Conservation (phyloP, 2,797 vertebrate species). For the Myiotriccus ornatus region DNA sequence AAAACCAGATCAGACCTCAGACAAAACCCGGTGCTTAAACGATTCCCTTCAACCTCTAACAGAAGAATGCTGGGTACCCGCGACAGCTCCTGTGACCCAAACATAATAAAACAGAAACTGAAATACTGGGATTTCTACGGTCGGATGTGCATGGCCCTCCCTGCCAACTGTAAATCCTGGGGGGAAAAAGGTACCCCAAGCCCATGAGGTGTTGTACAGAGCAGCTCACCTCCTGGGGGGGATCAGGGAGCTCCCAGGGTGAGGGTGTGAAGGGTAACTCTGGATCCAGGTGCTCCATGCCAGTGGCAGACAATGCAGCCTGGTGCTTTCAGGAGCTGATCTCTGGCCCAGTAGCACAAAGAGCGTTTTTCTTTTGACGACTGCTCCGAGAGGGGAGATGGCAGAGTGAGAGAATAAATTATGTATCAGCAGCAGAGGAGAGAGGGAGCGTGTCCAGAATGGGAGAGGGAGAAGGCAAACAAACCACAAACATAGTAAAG, state of each 20-base stretch:
- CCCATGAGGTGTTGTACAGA: background rate
- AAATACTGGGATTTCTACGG: background rate
- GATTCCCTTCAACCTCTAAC: background rate
- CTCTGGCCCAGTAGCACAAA: background rate
- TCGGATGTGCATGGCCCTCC: background rate
- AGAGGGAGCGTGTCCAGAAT: background rate
- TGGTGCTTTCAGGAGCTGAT: background rate
- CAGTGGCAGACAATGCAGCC: background rate
- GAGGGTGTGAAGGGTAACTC: background rate
- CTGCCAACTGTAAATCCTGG: accelerated
- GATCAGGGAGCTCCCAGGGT: background rate
- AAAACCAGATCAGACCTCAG: background rate
- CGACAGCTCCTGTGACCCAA: background rate
- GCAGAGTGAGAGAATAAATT: background rate
- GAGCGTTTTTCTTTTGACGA: background rate
- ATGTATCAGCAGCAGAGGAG: background rate
- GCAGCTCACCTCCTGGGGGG: background rate
- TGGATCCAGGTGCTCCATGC: background rate
- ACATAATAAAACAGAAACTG: background rate
- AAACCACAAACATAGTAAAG: background rate
- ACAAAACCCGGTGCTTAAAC: background rate
- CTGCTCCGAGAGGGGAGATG: background rate
- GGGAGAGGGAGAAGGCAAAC: background rate
- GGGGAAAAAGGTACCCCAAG: accelerated
- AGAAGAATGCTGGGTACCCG: background rate